Conservation (phyloP, 2,113 vertebrate genomes). For the Chloropsis hardwickii region DNA sequence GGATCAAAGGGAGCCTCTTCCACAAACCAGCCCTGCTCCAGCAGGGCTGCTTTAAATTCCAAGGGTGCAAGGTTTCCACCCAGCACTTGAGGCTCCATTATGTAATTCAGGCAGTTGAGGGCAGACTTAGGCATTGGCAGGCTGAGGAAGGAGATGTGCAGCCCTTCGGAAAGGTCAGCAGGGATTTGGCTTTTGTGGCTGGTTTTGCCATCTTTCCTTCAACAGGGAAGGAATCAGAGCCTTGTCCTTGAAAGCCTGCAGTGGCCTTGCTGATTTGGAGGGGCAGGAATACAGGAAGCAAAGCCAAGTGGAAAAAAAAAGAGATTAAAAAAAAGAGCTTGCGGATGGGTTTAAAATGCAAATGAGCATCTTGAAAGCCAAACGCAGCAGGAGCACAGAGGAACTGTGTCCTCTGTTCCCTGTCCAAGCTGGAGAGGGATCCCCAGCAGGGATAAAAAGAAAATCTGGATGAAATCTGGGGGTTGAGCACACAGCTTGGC, state of each 20-base stretch:
- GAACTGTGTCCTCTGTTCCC: neutral
- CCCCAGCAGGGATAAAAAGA: neutral
- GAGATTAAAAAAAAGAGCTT: neutral
- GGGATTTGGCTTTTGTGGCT: neutral
- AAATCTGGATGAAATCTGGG: neutral
- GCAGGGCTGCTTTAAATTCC: neutral
- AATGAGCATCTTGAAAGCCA: conserved; percentile 33
- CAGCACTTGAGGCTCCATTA: neutral
- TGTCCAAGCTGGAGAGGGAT: neutral
- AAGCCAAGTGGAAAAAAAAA: neutral
- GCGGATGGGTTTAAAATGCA: conserved; percentile 12
- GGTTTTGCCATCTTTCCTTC: neutral
- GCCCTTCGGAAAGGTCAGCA: neutral
- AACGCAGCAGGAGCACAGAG: neutral
- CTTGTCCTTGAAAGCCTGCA: neutral
- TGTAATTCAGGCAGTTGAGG: neutral
- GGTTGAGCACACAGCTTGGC: neutral
- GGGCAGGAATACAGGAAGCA: neutral
- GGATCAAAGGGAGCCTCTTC: neutral
- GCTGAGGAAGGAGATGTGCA: neutral
- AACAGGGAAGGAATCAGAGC: neutral
- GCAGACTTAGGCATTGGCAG: neutral
- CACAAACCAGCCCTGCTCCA: neutral
- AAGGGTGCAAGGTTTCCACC: neutral
- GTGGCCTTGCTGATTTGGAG: neutral